Conservation (phyloP, 2,797 vertebrate genomes). For the Danio aesculapii region DNA sequence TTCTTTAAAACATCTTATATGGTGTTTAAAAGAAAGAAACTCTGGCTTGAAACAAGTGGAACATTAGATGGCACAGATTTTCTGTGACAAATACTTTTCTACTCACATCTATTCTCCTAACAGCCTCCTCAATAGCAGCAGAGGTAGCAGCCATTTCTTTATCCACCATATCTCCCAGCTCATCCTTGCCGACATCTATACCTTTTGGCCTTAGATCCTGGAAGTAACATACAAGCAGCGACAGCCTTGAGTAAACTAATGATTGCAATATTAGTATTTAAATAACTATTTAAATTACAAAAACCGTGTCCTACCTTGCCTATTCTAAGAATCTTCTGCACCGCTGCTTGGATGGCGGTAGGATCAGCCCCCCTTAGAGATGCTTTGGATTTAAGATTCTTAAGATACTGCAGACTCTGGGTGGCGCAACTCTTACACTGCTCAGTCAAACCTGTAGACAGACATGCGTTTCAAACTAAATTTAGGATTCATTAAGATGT, state of each 20-base stretch:
- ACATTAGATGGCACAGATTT: background rate
- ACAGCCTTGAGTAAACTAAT: background rate
- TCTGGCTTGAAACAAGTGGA: too few relatives aligned
- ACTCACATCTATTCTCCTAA: slow-evolving; percentile 92
- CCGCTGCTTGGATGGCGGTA: slow-evolving; percentile 67
- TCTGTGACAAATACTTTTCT: background rate
- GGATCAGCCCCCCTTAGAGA: slow-evolving; percentile 80
- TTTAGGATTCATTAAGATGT: too few relatives aligned
- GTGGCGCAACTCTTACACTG: slow-evolving; percentile 87
- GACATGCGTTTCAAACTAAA: background rate
- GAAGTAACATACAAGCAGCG: background rate
- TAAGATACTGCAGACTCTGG: slow-evolving; percentile 81
- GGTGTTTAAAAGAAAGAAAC: too few relatives aligned
- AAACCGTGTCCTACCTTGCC: slow-evolving; percentile 85
- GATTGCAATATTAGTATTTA: background rate
- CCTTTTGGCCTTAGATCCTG: slow-evolving; percentile 94
- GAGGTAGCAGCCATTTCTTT: slow-evolving; percentile 97
- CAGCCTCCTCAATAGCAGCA: slow-evolving; percentile 92
- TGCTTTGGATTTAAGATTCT: slow-evolving; percentile 83
- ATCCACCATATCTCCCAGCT: slow-evolving; percentile 95
- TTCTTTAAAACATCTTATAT: too few relatives aligned
- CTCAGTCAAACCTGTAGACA: slow-evolving; percentile 83
- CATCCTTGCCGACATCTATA: slow-evolving; percentile 91
- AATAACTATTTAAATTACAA: too few relatives aligned
- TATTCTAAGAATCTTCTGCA: slow-evolving; percentile 85